Percentiles rank a stretch among this genome's conserved stretches.
These are phyloP conservation scores for Sebastes steindachneri DNA, from an alignment of 2,797 vertebrate genomes.

Conservation along the genomic window DNA sequence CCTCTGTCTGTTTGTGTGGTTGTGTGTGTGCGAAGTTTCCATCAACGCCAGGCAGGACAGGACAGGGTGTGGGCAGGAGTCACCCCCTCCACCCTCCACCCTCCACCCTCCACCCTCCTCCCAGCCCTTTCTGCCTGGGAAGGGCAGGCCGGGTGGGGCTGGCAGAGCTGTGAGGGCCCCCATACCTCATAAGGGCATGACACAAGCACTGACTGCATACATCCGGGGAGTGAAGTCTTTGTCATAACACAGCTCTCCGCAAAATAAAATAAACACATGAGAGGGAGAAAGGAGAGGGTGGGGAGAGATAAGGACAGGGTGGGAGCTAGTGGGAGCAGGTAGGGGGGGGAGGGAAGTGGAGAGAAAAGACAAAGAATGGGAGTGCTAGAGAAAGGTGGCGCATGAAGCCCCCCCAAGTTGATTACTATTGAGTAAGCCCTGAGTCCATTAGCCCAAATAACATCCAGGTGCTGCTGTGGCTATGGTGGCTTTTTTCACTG, in stretches of 20 bases:
- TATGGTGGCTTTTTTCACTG: constrained; percentile 76
- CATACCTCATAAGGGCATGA: constrained; percentile 83
- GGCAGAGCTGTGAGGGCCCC: constrained; percentile 68
- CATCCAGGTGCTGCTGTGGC: constrained; percentile 84
- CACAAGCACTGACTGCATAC: constrained; percentile 76
- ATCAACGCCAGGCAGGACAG: constrained; percentile 57
- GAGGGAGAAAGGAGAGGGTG: constrained; percentile 52
- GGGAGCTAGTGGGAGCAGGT: constrained; percentile 43
- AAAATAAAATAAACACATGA: constrained; percentile 79
- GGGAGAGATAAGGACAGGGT: constrained; percentile 65
- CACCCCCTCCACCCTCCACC: constrained; percentile 44
- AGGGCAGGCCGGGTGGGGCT: constrained; percentile 66
- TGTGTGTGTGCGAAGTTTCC: constrained; percentile 13
- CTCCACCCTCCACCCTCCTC: constrained; percentile 53
- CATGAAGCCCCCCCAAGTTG: constrained; percentile 80
- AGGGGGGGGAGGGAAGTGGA: neutral
- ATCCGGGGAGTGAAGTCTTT: constrained; percentile 78
- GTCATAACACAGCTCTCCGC: constrained; percentile 76
- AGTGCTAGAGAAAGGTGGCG: constrained; percentile 51
- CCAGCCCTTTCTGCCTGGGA: constrained; percentile 41
- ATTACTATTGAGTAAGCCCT: constrained; percentile 81
- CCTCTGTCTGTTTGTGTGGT: constrained; percentile 4
- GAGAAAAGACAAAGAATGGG: constrained; percentile 31
- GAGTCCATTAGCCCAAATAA: constrained; percentile 86
- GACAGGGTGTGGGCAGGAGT: constrained; percentile 67